Base-by-base conservation (phyloP, 2,888 invertebrate genomes). In the Anarsia innoxiella region DNA sequence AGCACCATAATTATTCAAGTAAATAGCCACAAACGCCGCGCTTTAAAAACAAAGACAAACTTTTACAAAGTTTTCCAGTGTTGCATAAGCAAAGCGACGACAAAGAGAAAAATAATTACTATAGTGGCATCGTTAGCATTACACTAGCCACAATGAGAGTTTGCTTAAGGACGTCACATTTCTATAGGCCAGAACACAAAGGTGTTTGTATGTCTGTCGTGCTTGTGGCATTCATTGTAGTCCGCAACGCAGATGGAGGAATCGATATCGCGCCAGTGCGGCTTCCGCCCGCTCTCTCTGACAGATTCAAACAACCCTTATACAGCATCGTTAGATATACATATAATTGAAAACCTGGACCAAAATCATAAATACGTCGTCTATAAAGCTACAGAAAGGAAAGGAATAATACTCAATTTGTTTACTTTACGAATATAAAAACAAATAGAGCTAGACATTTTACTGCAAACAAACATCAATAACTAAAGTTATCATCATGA, bases 211-310 rank as follows among this genome's bases (percentile, higher is more conserved):
- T 23, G 31, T 11, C 31, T 8, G n/a, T n/a, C n/a, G n/a, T n/a
- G 30, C 19, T 39, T 37, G 35, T 42, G 33, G 34, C 35, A 25
- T 31, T 35, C 34, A 43, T 36, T 38, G 46, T 34, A 34, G 29
- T 41, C 44, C 49, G 51, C 51, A 58, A 44, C 47, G 49, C 46
- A 57, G 55, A 55, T 53, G 47, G 41, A 46, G 44, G 54, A 60
- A 66, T 66, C 66, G 56, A 66, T 68, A 64, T 44, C 44, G 50
- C 59, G 56, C 43, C 55, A 57, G 44, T 55, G 57, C 49, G 51
- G 52, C 46, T 50, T 42, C 51, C 45, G 44, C 45, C 37, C 28
- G 11, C 31, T 28, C 29, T 2, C 29, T n/a, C 29, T n/a, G n/a
- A n/a, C n/a, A n/a, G n/a, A n/a, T n/a, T n/a, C n/a, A n/a, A n/a